phyloP scores from a whole-genome alignment of 2,113 vertebrate species.

The Myotis yumanensis region DNA sequence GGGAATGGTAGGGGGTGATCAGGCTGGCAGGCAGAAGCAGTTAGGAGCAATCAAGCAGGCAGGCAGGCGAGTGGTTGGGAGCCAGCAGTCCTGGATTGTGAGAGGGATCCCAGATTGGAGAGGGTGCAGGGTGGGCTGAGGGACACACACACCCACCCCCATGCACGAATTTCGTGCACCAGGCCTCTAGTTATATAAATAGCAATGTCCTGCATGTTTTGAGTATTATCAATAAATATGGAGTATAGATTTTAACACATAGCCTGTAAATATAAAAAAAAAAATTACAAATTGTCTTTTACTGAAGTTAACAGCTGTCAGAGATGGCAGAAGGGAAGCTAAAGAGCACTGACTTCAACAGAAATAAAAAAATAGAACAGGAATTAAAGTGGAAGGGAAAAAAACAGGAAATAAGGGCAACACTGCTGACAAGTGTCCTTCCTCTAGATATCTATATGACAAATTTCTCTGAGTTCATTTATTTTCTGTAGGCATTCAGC shows the following conservation, averaged over 20 bases:
- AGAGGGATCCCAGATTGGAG: too few species aligned
- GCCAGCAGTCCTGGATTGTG: too few species aligned
- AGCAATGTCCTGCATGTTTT: not conserved
- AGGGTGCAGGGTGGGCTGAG: too few species aligned
- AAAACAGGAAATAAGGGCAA: slow-evolving; percentile 33
- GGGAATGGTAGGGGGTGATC: too few species aligned
- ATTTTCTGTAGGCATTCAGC: not conserved
- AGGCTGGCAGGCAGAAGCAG: too few species aligned
- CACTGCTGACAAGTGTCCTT: slow-evolving; percentile 2
- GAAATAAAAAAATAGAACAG: slow-evolving; percentile 18
- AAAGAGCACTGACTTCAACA: slow-evolving; percentile 15
- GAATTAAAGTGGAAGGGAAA: not conserved
- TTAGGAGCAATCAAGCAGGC: too few species aligned
- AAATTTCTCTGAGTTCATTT: slow-evolving; percentile 21
- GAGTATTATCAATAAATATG: not conserved
- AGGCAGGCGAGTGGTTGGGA: too few species aligned
- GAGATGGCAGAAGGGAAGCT: not conserved
- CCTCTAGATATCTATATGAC: not conserved
- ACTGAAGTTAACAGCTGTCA: not conserved
- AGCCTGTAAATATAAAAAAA: not conserved
- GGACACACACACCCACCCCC: too few species aligned
- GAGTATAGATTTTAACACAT: not conserved
- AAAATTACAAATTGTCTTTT: slow-evolving; percentile 31
- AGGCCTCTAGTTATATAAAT: not conserved
- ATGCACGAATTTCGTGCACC: too few species aligned